A percentile compares a stretch with the other conserved stretches of the same genome.
Conservation (phyloP, 2,888 invertebrate species). For the Drosophila austrosaltans region DNA sequence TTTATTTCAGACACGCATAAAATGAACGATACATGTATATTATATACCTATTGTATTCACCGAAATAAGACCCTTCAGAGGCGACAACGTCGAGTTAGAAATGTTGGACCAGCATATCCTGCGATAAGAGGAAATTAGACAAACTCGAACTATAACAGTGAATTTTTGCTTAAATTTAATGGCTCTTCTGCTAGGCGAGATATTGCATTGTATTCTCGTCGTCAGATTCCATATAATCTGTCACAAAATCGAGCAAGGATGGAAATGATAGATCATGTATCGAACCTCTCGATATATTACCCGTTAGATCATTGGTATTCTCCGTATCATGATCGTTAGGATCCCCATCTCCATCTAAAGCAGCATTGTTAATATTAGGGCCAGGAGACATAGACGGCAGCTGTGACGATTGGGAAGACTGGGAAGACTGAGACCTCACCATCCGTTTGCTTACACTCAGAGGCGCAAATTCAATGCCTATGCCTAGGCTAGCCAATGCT, state of each 20-base stretch:
- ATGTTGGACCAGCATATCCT: slow-evolving; percentile 4
- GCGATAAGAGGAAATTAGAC: neutral
- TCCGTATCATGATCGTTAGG: slow-evolving; percentile 26
- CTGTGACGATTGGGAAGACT: neutral
- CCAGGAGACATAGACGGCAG: neutral
- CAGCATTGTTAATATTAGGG: neutral
- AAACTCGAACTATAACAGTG: neutral
- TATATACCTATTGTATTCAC: neutral
- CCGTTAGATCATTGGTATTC: slow-evolving; percentile 26
- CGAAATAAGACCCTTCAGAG: slow-evolving; percentile 17
- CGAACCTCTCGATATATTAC: slow-evolving; percentile 12
- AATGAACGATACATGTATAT: slow-evolving; percentile 8
- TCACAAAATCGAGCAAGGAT: neutral
- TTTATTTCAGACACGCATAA: slow-evolving; percentile 42
- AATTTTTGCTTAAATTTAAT: neutral
- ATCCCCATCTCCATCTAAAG: neutral
- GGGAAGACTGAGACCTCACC: neutral
- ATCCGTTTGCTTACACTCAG: neutral
- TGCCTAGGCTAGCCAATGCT: slow-evolving; percentile 13
- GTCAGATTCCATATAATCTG: slow-evolving; percentile 21
- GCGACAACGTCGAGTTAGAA: slow-evolving; percentile 26
- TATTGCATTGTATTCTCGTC: slow-evolving; percentile 19
- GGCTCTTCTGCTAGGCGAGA: neutral
- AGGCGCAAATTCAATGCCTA: slow-evolving; percentile 42
- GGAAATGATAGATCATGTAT: neutral